These are phyloP conservation scores for Rhagophthalmus giganteus DNA, from an alignment of 2,888 invertebrate species.

Conservation along the genomic window DNA sequence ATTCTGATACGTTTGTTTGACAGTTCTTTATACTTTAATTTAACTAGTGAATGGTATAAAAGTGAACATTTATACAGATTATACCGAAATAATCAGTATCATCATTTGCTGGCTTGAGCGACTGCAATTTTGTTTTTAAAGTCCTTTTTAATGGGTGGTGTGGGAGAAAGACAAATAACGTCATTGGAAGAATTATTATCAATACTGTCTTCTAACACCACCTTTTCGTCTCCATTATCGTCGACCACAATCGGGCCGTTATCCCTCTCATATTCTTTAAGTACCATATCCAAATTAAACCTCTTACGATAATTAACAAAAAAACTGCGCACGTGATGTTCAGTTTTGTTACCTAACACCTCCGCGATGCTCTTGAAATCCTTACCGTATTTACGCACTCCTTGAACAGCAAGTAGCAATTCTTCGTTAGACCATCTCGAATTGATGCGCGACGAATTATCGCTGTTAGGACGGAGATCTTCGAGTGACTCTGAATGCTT, in stretches of 20 bases:
- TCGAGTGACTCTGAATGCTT: constrained; percentile 63
- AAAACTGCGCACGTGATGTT: constrained; percentile 88
- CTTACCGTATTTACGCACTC: constrained; percentile 80
- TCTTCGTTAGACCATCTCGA: constrained; percentile 94
- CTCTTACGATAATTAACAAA: constrained; percentile 88
- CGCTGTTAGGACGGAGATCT: constrained; percentile 50
- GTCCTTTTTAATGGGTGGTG: constrained; percentile 53
- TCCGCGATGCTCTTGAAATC: constrained; percentile 94
- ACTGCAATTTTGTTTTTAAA: constrained; percentile 45
- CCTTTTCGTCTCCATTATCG: constrained; percentile 38
- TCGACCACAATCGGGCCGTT: constrained; percentile 58
- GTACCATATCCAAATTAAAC: constrained; percentile 83
- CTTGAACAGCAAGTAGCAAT: constrained; percentile 86
- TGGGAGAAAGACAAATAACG: constrained; percentile 57
- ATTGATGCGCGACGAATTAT: constrained; percentile 66
- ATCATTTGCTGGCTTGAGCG: constrained; percentile 46
- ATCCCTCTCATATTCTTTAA: constrained; percentile 84
- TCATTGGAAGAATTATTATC: constrained; percentile 47
- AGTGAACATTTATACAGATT: constrained; percentile 10
- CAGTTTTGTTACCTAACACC: constrained; percentile 92
- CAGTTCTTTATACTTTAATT: constrained; percentile 5
- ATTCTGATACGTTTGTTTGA: constrained; percentile 5
- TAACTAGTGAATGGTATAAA: constrained; percentile 18
- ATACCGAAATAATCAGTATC: constrained; percentile 28
- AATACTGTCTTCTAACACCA: constrained; percentile 43